Base-by-base conservation (phyloP, 2,113 vertebrate genomes). In the Oreochromis niloticus region DNA sequence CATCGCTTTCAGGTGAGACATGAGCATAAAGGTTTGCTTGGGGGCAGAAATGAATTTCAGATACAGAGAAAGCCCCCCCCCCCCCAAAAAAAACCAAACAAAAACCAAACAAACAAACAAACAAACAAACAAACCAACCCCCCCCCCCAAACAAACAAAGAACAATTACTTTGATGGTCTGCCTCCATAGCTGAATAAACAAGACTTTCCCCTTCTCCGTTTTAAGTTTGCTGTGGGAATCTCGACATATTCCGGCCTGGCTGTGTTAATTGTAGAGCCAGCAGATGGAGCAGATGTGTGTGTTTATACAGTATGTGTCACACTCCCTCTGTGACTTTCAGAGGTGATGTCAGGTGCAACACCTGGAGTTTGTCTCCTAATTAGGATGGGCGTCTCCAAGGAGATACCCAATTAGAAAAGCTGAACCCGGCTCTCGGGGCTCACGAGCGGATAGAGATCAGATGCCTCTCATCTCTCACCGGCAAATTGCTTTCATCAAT, bases 381-480 rank as follows among this genome's bases (percentile, higher is more conserved):
- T 94, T 91, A 93, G 57, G 85, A 90, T 43, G 52, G 81, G 83
- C 57, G 61, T 95, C 93, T 93, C 88, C 86, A 91, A 89, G 91
- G 90, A 81, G 34, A 92, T 87, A 79, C 66, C 86, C 90, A 91
- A 94, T 93, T 92, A 94, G 81, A 87, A 83, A 82, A 79, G 30
- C 82, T 84, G 68, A 87, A 88, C 86, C 81, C n/a, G 75, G 30
- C 84, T 86, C 81, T 71, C 11, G 34, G 91, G 54, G 78, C 68
- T 79, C 52, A 55, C 22, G 56, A 87, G 88, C 56, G 13, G 84
- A 46, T 68, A 57, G 61, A 89, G 89, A 91, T 91, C 88, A 85
- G 80, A 73, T 79, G 19, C 86, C 79, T 27, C 61, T 87, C 85
- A 91, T 86, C 55, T 90, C 66, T 88, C 84, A 86, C 52, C 3